Evolutionary conservation across 2,113 vertebrate species (phyloP).

Genomic region (Illadopsis cleaveri): DNA sequence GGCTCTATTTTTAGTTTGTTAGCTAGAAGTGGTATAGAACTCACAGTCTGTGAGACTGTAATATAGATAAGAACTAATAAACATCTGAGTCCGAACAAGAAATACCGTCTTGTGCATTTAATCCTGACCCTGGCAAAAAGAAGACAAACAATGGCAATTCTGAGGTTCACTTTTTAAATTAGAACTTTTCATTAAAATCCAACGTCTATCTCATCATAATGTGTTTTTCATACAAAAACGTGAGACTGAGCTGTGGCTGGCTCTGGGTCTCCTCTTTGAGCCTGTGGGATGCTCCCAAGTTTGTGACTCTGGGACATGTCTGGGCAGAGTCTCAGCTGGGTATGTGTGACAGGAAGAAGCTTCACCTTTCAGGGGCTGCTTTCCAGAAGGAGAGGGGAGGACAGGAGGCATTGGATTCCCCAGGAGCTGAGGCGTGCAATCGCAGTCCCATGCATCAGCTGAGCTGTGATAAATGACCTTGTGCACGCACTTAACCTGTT

Average conservation of each 20-base stretch:
- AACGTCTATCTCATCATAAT: rapidly evolving
- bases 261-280: background rate
- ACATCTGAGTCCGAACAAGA: too few relatives aligned
- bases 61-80: too few relatives aligned
- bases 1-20: too few relatives aligned
- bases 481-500: background rate
- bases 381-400: background rate
- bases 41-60: too few relatives aligned
- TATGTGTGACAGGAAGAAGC: background rate
- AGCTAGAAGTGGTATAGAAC: too few relatives aligned
- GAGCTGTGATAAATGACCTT: slow-evolving; percentile 30
- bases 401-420: background rate
- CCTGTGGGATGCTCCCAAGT: background rate
- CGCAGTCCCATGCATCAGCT: background rate
- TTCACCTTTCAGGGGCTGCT: rapidly evolving
- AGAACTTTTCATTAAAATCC: background rate
- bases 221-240: background rate
- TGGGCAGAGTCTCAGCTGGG: background rate
- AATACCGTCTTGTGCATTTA: too few relatives aligned
- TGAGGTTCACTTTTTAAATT: background rate
- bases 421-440: background rate
- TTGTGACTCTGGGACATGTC: background rate
- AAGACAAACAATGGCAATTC: background rate
- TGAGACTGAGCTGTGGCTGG: background rate
- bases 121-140: too few relatives aligned